Base-by-base conservation (phyloP, 2,797 vertebrate genomes). In the Lacerta agilis region DNA sequence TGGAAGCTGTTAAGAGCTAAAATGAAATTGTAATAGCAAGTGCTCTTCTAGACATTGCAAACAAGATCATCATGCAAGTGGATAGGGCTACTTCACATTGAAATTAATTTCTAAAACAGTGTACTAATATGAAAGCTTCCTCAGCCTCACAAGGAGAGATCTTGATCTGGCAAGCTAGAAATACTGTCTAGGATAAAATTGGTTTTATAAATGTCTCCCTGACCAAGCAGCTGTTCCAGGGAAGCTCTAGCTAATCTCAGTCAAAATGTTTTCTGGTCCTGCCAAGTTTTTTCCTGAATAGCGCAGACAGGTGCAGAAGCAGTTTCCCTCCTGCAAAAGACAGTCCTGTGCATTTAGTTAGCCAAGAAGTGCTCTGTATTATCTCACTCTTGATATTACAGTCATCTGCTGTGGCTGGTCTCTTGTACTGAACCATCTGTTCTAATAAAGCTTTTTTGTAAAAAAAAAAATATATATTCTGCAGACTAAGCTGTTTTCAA, bases 151-250 rank as follows among this genome's bases (percentile, higher is more conserved):
- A 94, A 93, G 94, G 91, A 87, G 82, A 87, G 79, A 1, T 83
- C 82, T 87, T 94, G 75, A 82, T 4, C 41, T 91, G 75, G 85
- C 89, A 85, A 7, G 61, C 92, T 93, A 92, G 86, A 93, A 95
- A 93, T 94, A 88, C 92, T 27, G 86, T 41, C 81, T 81, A 79
- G 67, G 69, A 10, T 33, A 83, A 27, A 80, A 90, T 83, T 76
- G 92, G 83, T 58, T 86, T 86, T 67, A n/a, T 83, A 72, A 91
- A 25, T 17, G 33, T 69, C 77, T 83, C 86, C 2, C 0, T 79
- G 64, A 18, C 82, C 0, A 66, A 87, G 90, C 94, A 95, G 94
- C 94, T 94, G 92, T 93, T 93, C 90, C 38, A 15, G 86, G 85
- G 86, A 29, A 29, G 91, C 89, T 33, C 1, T 85, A 75, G 88